phyloP scores from a whole-genome alignment of 2,888 invertebrate species.

The Erynnis tages region DNA sequence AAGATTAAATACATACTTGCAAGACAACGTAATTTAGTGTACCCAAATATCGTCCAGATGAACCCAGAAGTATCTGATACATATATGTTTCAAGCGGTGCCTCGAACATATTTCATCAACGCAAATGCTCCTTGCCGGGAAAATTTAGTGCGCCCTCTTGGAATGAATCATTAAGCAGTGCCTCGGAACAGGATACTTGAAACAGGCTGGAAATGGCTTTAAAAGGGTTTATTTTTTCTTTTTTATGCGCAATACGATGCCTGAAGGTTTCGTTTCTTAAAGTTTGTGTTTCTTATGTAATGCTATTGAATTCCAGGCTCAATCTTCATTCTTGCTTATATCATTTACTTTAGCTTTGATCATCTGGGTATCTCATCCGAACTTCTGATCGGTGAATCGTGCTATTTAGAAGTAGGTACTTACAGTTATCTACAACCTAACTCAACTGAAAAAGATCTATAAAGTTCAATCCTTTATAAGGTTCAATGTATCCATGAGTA shows the following conservation, averaged over 20 bases:
- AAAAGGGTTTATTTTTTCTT: conserved; percentile 6
- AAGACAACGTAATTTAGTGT: not conserved
- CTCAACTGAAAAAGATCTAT: too few relatives aligned
- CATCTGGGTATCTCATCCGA: too few relatives aligned
- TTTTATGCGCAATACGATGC: not conserved
- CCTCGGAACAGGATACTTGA: conserved; percentile 31
- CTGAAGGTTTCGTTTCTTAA: not conserved
- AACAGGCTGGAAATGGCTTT: conserved; percentile 12
- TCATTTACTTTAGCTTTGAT: too few relatives aligned
- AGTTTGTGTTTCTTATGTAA: too few relatives aligned
- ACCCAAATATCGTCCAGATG: not conserved
- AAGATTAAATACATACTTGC: too few relatives aligned
- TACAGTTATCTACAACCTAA: too few relatives aligned
- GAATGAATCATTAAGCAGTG: conserved; percentile 54
- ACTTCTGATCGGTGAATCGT: too few relatives aligned
- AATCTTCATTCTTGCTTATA: too few relatives aligned
- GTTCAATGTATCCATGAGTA: too few relatives aligned
- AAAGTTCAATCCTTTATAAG: too few relatives aligned
- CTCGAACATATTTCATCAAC: conserved; percentile 35
- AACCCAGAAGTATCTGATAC: not conserved
- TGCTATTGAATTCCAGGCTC: too few relatives aligned
- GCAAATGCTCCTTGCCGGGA: conserved; percentile 45
- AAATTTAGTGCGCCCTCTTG: conserved; percentile 45
- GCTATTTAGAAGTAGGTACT: too few relatives aligned
- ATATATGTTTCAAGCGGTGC: conserved; percentile 6